Evolutionary conservation across 1,140 invertebrate species (phyloP), one percentile per base, ranked within the genome.

Genomic region (Magallana ariakensis): DNA sequence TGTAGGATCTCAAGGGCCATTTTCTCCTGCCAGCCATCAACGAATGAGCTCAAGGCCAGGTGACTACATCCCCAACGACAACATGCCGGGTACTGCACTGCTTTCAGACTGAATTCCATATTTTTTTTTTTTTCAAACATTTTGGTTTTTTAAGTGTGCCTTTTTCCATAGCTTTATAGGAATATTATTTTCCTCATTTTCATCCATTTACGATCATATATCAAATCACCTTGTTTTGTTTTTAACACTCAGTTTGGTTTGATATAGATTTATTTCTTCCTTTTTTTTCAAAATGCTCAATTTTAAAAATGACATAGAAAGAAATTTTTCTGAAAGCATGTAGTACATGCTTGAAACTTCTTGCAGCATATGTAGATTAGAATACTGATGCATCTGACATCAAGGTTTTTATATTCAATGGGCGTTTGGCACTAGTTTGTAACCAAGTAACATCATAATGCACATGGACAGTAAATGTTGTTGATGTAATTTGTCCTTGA

Each of bases 11-110:
- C 93, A 94, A 93, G 95, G 95, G 90, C 94, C 95, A 91, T 95
- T 95, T 92, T 95, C 95, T 90, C 95, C 95, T 84, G 95, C 95
- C 91, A 95, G 94, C 91, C 95, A 95, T 93, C 88, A 93, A 89
- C 90, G 94, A 91, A 93, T 92, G n/a, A 85, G 85, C 86, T 89
- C 93, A 58, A 87, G 93, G 91, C 92, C 92, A 93, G 93, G 93
- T 94, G 91, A 93, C 87, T 87, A 85, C 84, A 84, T 84, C 26
- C 82, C 80, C 75, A 87, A 87, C 87, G 87, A 87, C 84, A 83
- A 84, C 66, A 60, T 87, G 58, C 87, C 84, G 87, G 87, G 87
- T 87, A 87, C 80, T 87, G 56, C 75, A 83, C 56, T 85, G 87
- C 87, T 87, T 84, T 87, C 84, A 87, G 84, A 87, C 85, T 85